Conservation (phyloP, 2,888 invertebrate species). For the Leucoma salicis region DNA sequence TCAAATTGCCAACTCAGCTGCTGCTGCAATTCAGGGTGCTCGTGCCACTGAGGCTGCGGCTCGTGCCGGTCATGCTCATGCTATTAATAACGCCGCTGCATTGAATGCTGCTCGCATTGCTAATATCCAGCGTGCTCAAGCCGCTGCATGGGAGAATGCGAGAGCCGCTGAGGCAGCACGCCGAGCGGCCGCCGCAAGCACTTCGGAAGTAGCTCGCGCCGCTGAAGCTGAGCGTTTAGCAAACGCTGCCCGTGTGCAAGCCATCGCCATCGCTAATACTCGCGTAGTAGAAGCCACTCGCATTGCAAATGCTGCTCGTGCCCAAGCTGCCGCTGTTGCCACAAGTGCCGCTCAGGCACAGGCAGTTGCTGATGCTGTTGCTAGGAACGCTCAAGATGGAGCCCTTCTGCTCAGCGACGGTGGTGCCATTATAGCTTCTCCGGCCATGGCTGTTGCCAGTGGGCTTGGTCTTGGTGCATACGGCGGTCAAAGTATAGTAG, state of each 20-base stretch:
- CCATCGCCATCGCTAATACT: conserved; percentile 68
- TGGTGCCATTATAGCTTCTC: conserved; percentile 23
- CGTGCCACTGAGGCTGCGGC: conserved; percentile 69
- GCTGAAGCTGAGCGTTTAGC: conserved; percentile 51
- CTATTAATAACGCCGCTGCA: conserved; percentile 71
- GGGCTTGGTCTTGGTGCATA: conserved; percentile 14
- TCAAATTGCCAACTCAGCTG: conserved; percentile 69
- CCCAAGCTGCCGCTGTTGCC: conserved; percentile 34
- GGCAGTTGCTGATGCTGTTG: conserved; percentile 30
- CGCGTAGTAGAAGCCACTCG: conserved; percentile 71
- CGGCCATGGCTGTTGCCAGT: conserved; percentile 35
- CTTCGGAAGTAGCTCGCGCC: conserved; percentile 37
- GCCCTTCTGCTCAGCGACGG: conserved; percentile 55
- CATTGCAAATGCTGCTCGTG: conserved; percentile 53
- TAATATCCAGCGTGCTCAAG: conserved; percentile 70
- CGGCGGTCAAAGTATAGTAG: conserved; percentile 15
- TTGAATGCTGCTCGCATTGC: conserved; percentile 68
- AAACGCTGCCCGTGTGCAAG: conserved; percentile 70
- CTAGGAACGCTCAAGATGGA: conserved; percentile 60
- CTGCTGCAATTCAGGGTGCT: conserved; percentile 72
- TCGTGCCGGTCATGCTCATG: conserved; percentile 63
- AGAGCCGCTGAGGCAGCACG: conserved; percentile 69
- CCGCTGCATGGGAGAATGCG: conserved; percentile 72
- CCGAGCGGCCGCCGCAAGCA: conserved; percentile 41
- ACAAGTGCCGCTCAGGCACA: conserved; percentile 41